Conservation (phyloP, 2,888 invertebrate genomes). For the Sinohyriopsis cumingii region DNA sequence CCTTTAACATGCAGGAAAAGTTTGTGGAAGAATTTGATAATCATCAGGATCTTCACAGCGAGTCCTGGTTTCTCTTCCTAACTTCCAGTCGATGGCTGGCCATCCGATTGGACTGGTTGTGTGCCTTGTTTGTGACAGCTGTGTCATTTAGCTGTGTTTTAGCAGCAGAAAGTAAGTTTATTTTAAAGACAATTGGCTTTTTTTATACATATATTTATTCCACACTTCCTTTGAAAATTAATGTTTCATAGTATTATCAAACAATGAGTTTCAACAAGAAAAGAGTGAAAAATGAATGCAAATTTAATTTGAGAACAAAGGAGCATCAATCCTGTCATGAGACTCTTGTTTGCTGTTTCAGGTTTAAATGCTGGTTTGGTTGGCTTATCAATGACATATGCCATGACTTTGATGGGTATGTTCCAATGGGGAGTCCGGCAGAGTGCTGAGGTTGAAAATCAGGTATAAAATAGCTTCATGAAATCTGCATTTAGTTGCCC, state of each 20-base stretch:
- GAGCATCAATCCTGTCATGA: too few species aligned
- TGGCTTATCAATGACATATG: slow-evolving; percentile 69
- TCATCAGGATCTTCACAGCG: slow-evolving; percentile 82
- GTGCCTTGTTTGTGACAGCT: slow-evolving; percentile 86
- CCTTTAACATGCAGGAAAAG: slow-evolving; percentile 86
- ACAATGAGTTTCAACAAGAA: too few species aligned
- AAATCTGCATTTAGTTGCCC: slow-evolving; percentile 1
- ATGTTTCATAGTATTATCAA: too few species aligned
- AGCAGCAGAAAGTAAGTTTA: slow-evolving; percentile 73
- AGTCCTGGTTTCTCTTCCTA: slow-evolving; percentile 92
- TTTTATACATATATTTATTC: too few species aligned
- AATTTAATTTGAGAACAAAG: too few species aligned
- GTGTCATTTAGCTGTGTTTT: slow-evolving; percentile 90
- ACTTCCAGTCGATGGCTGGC: slow-evolving; percentile 93
- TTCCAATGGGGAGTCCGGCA: slow-evolving; percentile 94
- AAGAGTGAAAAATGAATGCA: too few species aligned
- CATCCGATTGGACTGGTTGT: slow-evolving; percentile 91
- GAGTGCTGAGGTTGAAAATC: slow-evolving; percentile 82
- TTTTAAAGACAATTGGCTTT: too few species aligned
- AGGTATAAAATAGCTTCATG: slow-evolving; percentile 58
- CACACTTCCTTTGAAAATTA: too few species aligned
- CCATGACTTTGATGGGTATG: slow-evolving; percentile 80
- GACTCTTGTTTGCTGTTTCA: slow-evolving; percentile 13
- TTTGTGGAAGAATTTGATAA: slow-evolving; percentile 76
- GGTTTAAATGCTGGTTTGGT: slow-evolving; percentile 65